phyloP scores from a whole-genome alignment of 1,140 invertebrate species.

The Drosophila nigromelanica region DNA sequence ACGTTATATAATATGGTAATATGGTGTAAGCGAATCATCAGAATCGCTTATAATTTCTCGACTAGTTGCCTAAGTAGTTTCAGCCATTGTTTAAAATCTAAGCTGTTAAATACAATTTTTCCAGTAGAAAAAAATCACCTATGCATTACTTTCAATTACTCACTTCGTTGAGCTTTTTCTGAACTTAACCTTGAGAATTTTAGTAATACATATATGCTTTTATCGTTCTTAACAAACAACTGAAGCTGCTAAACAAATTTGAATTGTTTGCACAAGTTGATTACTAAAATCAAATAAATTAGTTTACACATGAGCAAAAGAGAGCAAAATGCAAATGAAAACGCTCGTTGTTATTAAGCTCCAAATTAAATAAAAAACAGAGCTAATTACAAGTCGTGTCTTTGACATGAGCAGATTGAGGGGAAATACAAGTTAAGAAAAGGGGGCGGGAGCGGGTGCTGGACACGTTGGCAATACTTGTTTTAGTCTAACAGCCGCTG shows the following conservation, averaged over 20 bases:
- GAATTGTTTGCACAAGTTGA: slow-evolving; percentile 65
- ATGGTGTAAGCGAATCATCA: too few relatives aligned
- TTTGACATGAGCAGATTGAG: slow-evolving; percentile 24
- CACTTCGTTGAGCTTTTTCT: not conserved
- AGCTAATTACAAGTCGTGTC: slow-evolving; percentile 65
- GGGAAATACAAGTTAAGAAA: not conserved
- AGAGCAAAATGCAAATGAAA: slow-evolving; percentile 44
- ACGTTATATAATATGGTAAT: not conserved
- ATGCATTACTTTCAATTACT: too few relatives aligned
- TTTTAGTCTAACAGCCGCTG: slow-evolving; percentile 62
- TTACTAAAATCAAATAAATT: slow-evolving; percentile 50
- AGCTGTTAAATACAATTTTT: not conserved
- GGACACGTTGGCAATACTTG: slow-evolving; percentile 34
- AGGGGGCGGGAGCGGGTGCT: too few relatives aligned
- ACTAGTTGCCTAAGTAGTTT: not conserved
- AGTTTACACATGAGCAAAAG: slow-evolving; percentile 43
- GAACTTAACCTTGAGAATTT: slow-evolving; percentile 24
- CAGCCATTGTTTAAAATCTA: not conserved
- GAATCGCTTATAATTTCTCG: not conserved
- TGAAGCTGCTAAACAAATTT: slow-evolving; percentile 59
- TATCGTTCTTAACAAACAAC: slow-evolving; percentile 20
- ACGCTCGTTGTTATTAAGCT: slow-evolving; percentile 36
- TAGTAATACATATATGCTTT: slow-evolving; percentile 3
- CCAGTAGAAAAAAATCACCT: not conserved
- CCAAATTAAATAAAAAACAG: slow-evolving; percentile 70